Percentiles rank a stretch among this genome's conserved stretches.
Conservation (phyloP, 1,140 invertebrate genomes). For the Zophobas morio region DNA sequence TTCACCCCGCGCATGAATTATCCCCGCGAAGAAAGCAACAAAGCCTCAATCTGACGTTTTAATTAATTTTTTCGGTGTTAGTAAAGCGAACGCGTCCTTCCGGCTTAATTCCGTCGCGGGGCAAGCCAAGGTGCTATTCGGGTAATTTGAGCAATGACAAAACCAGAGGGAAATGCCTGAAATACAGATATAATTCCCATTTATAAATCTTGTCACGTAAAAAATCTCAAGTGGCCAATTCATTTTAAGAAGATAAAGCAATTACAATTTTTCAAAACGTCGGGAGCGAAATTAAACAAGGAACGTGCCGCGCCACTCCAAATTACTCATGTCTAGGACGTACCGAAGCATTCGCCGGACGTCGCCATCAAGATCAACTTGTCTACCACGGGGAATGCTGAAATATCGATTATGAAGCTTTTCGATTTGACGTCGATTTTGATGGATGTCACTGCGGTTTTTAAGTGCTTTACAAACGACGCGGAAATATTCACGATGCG, state of each 20-base stretch:
- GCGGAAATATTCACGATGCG: slow-evolving; percentile 7
- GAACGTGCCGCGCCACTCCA: slow-evolving; percentile 52
- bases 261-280: slow-evolving; percentile 65
- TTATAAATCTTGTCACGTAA: slow-evolving; percentile 58
- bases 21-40: neutral
- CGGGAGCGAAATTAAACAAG: slow-evolving; percentile 60
- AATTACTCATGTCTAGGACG: slow-evolving; percentile 40
- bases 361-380: slow-evolving; percentile 30
- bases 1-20: too few species aligned
- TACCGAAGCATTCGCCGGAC: slow-evolving; percentile 7
- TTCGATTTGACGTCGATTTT: slow-evolving; percentile 11
- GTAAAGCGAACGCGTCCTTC: neutral
- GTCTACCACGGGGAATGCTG: slow-evolving; percentile 10
- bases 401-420: slow-evolving; percentile 31
- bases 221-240: slow-evolving; percentile 62
- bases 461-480: slow-evolving; percentile 20
- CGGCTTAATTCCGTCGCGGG: neutral
- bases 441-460: slow-evolving; percentile 23
- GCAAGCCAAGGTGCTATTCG: slow-evolving; percentile 17
- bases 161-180: slow-evolving; percentile 30
- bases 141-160: slow-evolving; percentile 40
- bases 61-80: slow-evolving; percentile 3
- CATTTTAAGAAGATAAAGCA: slow-evolving; percentile 62
- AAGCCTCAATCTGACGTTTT: slow-evolving; percentile 1
- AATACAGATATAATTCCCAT: slow-evolving; percentile 45